A percentile compares a stretch with the other conserved stretches of the same genome.
Evolutionary conservation across 1,140 invertebrate species (phyloP).

Genomic region (Heliconius himera): DNA sequence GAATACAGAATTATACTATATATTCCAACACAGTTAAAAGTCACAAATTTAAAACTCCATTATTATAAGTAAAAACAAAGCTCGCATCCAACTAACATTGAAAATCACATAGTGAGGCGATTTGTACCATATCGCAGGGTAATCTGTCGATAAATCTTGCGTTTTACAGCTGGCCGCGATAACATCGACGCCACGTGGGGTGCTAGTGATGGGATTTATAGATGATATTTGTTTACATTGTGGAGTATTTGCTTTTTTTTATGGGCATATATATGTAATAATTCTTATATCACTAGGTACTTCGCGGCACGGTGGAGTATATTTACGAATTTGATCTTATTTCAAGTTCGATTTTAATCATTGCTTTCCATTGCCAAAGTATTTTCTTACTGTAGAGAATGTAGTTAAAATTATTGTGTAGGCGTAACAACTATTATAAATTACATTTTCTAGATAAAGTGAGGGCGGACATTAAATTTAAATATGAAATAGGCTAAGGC

Average conservation of each 20-base stretch:
- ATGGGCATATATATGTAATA: background rate
- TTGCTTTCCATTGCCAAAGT: background rate
- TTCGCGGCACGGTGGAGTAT: background rate
- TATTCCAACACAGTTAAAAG: background rate
- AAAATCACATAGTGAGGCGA: conserved; percentile 71
- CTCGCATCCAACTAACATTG: conserved; percentile 40
- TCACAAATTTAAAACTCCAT: conserved; percentile 10
- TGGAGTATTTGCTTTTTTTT: background rate
- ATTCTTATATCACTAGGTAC: background rate
- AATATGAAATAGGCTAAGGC: background rate
- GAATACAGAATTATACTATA: no score
- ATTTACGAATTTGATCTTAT: background rate
- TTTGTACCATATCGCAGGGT: conserved; percentile 72
- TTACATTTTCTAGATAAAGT: background rate
- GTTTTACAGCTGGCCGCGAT: conserved; percentile 78
- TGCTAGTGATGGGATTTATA: conserved; percentile 57
- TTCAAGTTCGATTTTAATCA: background rate
- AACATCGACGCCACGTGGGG: conserved; percentile 76
- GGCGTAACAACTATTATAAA: background rate
- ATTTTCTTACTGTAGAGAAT: background rate
- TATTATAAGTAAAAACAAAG: conserved; percentile 25
- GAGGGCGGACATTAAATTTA: background rate
- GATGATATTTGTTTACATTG: conserved; percentile 34
- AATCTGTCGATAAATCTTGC: conserved; percentile 79
- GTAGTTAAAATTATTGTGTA: no score